Conservation (phyloP, 2,888 invertebrate species). For the Erebia aethiops region DNA sequence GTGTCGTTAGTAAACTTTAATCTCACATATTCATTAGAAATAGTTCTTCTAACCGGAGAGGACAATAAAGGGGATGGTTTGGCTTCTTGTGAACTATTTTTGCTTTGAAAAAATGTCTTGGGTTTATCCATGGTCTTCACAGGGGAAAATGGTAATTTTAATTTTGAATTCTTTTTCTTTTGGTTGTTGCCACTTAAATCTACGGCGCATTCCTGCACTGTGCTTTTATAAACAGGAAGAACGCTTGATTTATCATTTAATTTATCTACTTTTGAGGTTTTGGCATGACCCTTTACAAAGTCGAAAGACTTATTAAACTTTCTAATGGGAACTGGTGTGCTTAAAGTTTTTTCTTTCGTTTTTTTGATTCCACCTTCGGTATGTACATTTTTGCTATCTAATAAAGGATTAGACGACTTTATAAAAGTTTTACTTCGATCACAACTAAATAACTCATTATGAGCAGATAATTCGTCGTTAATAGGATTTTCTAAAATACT, state of each 20-base stretch:
- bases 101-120: conserved; percentile 74
- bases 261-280: conserved; percentile 54
- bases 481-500: conserved; percentile 61
- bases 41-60: conserved; percentile 73
- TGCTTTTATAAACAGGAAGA: conserved; percentile 69
- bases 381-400: conserved; percentile 53
- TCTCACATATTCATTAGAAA: conserved; percentile 79
- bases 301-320: conserved; percentile 69
- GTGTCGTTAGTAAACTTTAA: conserved; percentile 75
- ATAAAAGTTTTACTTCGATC: conserved; percentile 71
- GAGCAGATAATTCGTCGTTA: conserved; percentile 53
- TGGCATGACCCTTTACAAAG: conserved; percentile 53
- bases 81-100: conserved; percentile 54
- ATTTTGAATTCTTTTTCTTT: conserved; percentile 69
- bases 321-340: conserved; percentile 63
- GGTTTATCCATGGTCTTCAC: conserved; percentile 72
- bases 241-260: conserved; percentile 64
- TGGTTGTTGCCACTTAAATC: conserved; percentile 56
- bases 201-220: conserved; percentile 56
- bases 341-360: conserved; percentile 62
- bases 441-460: conserved; percentile 57
- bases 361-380: conserved; percentile 57
- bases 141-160: conserved; percentile 74
- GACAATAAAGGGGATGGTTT: conserved; percentile 69
- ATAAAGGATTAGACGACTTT: conserved; percentile 53